Evolutionary conservation across 2,113 vertebrate genomes (phyloP).

Genomic region (Oreochromis spilurus): DNA sequence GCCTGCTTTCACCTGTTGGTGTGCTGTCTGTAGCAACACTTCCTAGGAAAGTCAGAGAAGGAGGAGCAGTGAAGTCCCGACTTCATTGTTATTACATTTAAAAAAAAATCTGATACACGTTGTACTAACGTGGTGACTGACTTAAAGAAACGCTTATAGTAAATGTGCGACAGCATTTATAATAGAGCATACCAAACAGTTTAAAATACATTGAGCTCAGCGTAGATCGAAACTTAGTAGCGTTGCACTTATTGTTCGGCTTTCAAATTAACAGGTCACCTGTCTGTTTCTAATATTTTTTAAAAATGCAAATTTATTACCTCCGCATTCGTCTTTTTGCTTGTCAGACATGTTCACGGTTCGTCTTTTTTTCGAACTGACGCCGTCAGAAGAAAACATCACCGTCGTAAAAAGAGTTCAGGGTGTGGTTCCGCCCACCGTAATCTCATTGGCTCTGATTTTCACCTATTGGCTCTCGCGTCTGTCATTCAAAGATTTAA

Average conservation of each 20-base stretch:
- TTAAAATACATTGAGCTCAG: background rate
- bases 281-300: background rate
- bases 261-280: background rate
- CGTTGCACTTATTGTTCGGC: background rate
- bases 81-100: background rate
- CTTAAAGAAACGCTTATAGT: background rate
- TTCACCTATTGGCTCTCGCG: background rate
- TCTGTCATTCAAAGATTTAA: background rate
- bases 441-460: background rate
- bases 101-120: background rate
- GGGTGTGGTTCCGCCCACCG: background rate
- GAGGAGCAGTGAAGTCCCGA: background rate
- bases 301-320: background rate
- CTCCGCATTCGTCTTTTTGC: background rate
- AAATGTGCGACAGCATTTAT: background rate
- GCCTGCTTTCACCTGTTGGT: background rate
- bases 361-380: background rate
- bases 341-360: background rate
- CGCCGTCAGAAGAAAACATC: background rate
- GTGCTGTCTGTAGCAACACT: background rate
- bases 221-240: background rate
- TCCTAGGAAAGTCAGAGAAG: background rate
- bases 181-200: background rate
- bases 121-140: background rate
- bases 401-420: background rate